Conservation (phyloP, 2,888 invertebrate species). For the Parnassius glacialis region DNA sequence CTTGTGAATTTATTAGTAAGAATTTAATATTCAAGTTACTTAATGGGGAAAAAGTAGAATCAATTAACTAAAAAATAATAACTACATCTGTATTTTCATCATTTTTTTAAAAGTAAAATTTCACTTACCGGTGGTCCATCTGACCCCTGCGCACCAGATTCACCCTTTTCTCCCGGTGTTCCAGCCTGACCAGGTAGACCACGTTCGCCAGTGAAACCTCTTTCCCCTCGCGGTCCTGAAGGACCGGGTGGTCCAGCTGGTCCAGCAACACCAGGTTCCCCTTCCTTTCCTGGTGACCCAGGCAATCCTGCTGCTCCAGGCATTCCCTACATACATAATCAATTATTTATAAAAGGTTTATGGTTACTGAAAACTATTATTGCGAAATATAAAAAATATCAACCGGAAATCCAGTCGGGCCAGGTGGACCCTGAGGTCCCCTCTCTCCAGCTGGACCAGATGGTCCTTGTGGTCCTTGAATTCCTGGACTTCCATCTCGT, state of each 20-base stretch:
- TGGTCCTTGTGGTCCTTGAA: slow-evolving; percentile 86
- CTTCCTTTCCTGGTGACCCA: slow-evolving; percentile 90
- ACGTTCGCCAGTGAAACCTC: slow-evolving; percentile 88
- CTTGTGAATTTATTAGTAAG: too few species aligned
- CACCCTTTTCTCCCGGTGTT: slow-evolving; percentile 83
- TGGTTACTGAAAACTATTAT: neutral
- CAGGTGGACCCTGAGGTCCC: slow-evolving; percentile 88
- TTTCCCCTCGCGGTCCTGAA: slow-evolving; percentile 82
- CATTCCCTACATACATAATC: slow-evolving; percentile 71
- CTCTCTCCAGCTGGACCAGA: slow-evolving; percentile 87
- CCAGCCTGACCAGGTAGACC: slow-evolving; percentile 86
- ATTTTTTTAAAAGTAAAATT: neutral
- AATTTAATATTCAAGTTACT: too few species aligned
- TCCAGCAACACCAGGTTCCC: slow-evolving; percentile 87
- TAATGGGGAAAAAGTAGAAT: too few species aligned
- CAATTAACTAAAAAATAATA: too few species aligned
- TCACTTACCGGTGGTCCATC: slow-evolving; percentile 84
- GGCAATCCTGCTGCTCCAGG: slow-evolving; percentile 87
- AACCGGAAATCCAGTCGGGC: slow-evolving; percentile 90
- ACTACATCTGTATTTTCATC: too few species aligned
- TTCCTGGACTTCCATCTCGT: slow-evolving; percentile 88
- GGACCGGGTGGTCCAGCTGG: slow-evolving; percentile 82
- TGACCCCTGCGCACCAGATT: slow-evolving; percentile 83
- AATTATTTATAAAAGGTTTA: too few species aligned
- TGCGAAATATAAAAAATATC: neutral